Conservation (phyloP, 2,888 invertebrate genomes). For the Lycophotia porphyrea region DNA sequence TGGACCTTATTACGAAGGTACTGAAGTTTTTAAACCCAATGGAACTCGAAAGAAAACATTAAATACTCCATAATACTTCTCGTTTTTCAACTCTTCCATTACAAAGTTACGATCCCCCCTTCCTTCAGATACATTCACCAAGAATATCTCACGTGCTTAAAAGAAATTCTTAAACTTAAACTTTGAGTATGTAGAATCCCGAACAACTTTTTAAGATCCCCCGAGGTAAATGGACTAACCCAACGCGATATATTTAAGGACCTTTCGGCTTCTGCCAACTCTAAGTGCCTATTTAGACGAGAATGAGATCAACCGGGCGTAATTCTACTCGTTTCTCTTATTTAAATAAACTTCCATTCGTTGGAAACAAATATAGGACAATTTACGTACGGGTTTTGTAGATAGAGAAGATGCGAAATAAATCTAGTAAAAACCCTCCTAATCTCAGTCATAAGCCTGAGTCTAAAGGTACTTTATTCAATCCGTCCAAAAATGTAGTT, state of each 20-base stretch:
- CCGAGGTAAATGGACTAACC: slow-evolving; percentile 49
- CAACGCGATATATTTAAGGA: slow-evolving; percentile 57
- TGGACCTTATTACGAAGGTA: neutral
- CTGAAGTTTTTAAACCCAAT: neutral
- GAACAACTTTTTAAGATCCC: slow-evolving; percentile 56
- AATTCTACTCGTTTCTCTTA: slow-evolving; percentile 53
- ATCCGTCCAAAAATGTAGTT: slow-evolving; percentile 21
- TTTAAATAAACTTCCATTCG: slow-evolving; percentile 56
- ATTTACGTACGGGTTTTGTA: slow-evolving; percentile 38
- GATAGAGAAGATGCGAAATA: slow-evolving; percentile 47
- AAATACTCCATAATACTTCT: slow-evolving; percentile 24
- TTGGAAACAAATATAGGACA: slow-evolving; percentile 51
- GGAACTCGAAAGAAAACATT: slow-evolving; percentile 14
- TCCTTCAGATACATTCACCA: slow-evolving; percentile 47
- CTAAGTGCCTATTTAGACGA: slow-evolving; percentile 59
- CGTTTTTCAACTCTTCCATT: slow-evolving; percentile 26
- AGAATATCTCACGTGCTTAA: slow-evolving; percentile 53
- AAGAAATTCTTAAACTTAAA: slow-evolving; percentile 58
- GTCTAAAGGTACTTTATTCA: slow-evolving; percentile 34
- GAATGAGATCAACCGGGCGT: slow-evolving; percentile 50
- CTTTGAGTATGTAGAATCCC: slow-evolving; percentile 55
- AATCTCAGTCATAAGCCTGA: slow-evolving; percentile 22
- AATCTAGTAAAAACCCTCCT: slow-evolving; percentile 34
- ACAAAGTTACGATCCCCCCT: slow-evolving; percentile 40
- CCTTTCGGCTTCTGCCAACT: slow-evolving; percentile 53